Evolutionary conservation across 2,888 invertebrate species (phyloP).

Genomic region (Sisyra terminalis): DNA sequence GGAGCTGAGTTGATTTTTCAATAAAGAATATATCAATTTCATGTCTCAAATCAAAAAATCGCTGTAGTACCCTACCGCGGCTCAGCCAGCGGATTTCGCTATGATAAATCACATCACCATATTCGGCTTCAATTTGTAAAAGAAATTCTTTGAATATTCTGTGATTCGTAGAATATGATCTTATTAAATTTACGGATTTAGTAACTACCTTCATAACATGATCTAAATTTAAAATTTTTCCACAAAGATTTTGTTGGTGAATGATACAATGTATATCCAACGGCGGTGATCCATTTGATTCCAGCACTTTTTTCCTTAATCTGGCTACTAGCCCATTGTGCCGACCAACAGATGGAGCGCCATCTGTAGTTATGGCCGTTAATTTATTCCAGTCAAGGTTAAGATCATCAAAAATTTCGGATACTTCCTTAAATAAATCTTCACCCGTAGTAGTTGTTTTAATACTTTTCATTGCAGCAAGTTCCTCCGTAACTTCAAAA

Average conservation of each 20-base stretch:
- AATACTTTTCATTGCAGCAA: slow-evolving; percentile 7
- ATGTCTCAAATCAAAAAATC: slow-evolving; percentile 6
- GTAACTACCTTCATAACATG: slow-evolving; percentile 10
- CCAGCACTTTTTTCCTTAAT: slow-evolving; percentile 9
- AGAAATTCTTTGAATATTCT: slow-evolving; percentile 5
- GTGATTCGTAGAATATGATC: slow-evolving; percentile 6
- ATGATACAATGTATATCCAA: slow-evolving; percentile 9
- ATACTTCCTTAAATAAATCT: slow-evolving; percentile 8
- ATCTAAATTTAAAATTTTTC: slow-evolving; percentile 8
- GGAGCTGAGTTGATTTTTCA: slow-evolving; percentile 6
- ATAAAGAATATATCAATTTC: slow-evolving; percentile 7
- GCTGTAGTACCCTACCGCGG: slow-evolving; percentile 3
- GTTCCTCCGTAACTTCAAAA: slow-evolving; percentile 8
- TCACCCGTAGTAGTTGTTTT: slow-evolving; percentile 7
- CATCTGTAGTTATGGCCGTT: slow-evolving; percentile 5
- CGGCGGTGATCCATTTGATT: slow-evolving; percentile 8
- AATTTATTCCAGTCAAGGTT: slow-evolving; percentile 7
- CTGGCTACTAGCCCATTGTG: slow-evolving; percentile 7
- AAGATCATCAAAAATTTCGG: slow-evolving; percentile 7
- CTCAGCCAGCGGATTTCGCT: slow-evolving; percentile 5
- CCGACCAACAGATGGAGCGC: slow-evolving; percentile 6
- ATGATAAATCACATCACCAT: slow-evolving; percentile 4
- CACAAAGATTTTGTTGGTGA: slow-evolving; percentile 9
- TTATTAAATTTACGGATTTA: slow-evolving; percentile 9
- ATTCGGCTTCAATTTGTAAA: slow-evolving; percentile 3